Base-by-base conservation (phyloP, 2,888 invertebrate genomes). In the Aphrophora alni region DNA sequence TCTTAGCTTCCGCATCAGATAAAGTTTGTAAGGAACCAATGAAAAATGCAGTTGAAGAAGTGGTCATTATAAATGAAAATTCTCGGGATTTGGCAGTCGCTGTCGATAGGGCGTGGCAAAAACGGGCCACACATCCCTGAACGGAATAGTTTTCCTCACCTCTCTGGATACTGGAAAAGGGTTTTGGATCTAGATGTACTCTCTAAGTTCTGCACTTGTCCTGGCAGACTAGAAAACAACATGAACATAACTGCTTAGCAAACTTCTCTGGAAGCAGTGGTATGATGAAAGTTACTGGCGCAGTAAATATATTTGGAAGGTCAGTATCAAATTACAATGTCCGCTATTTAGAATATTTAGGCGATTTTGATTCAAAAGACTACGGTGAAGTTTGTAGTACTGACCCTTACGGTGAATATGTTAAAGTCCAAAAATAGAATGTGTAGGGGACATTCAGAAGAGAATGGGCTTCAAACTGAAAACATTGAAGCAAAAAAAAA, bases 231-330 rank as follows among this genome's bases (percentile, higher is more conserved):
- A 26, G 44, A 27, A 59, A 38, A 25, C 10, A 12, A 24, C 21
- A 59, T 26, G 44, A 75, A 12, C 12, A 33, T 0, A 3, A 17
- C 2, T 75, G 75, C 26, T 12, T 14, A 10, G 75, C 38, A 3
- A 75, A 75, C 38, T 75, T 7, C 51, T 38, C 44, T n/a, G 75
- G 75, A 14, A 44, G 38, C 0, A 75, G 75, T 44, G 75, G 38
- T n/a, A 25, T 68, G 25, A 75, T 75, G 75, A 68, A 75, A 26
- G 75, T 75, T 4, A 21, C 24, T 8, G 75, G 44, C 0, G 75
- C 38, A 25, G 44, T 38, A n/a, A 75, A 75, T 7, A 75, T 38
- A 10, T 75, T 21, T 7, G 26, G 38, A 1, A 10, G 75, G 25
- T 75, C 38, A 5, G 8, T 24, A 7, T 1, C 21, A 1, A 25